Percentiles rank a stretch among this genome's conserved stretches.
Conservation (phyloP, 2,797 vertebrate genomes). For the Molossus molossus region DNA sequence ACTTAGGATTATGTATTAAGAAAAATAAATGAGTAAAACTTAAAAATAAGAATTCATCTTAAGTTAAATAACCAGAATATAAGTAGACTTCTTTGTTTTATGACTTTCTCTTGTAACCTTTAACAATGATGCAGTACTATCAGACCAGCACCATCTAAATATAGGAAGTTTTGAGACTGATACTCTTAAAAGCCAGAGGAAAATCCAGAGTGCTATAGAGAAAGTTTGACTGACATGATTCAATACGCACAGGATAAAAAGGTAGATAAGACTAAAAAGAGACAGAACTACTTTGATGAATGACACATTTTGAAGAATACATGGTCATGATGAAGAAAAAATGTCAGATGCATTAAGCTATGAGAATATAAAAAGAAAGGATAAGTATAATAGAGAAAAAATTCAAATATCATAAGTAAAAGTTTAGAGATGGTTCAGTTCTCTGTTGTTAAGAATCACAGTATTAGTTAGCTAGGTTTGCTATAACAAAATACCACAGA, state of each 20-base stretch:
- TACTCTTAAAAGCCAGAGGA: background rate
- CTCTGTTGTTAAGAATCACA: background rate
- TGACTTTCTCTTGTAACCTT: background rate
- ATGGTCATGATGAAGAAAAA: background rate
- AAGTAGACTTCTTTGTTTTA: background rate
- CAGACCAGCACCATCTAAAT: background rate
- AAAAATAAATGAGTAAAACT: background rate
- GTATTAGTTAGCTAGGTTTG: background rate
- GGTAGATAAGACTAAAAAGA: background rate
- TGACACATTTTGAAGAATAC: background rate
- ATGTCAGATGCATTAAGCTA: background rate
- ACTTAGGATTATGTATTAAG: background rate
- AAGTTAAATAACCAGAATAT: background rate
- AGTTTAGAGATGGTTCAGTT: background rate
- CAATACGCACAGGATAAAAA: background rate
- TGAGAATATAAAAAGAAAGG: background rate
- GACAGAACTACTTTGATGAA: background rate
- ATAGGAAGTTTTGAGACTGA: background rate
- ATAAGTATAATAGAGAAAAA: background rate
- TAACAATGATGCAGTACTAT: background rate
- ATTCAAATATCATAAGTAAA: background rate
- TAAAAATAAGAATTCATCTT: background rate
- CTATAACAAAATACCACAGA: background rate
- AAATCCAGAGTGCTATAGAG: background rate
- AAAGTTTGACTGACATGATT: background rate